Evolutionary conservation across 2,888 invertebrate species (phyloP).

Genomic region (Plagiodera versicolora): DNA sequence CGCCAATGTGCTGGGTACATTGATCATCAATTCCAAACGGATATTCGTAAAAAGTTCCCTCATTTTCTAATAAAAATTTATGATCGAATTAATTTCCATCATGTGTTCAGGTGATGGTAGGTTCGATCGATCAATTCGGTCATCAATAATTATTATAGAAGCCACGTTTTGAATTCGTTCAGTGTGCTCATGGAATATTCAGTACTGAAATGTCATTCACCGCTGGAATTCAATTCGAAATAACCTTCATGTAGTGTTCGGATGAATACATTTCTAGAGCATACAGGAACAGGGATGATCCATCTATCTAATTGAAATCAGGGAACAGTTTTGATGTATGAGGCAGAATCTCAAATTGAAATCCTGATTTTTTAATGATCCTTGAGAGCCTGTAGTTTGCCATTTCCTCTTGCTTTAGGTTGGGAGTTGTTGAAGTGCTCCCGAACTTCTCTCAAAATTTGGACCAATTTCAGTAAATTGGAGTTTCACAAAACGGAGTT

Average conservation of each 20-base stretch:
- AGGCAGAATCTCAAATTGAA: too few species aligned
- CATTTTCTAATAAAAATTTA: slow-evolving; percentile 23
- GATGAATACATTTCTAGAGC: neutral
- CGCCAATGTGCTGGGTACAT: neutral
- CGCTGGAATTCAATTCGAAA: neutral
- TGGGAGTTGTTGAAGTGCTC: too few species aligned
- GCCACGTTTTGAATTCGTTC: slow-evolving; percentile 2
- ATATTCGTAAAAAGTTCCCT: slow-evolving; percentile 24
- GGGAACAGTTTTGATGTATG: too few species aligned
- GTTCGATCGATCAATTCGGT: slow-evolving; percentile 4
- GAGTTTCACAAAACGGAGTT: too few species aligned
- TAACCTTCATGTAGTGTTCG: neutral
- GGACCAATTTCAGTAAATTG: too few species aligned
- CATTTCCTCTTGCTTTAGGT: too few species aligned
- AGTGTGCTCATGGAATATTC: slow-evolving; percentile 12
- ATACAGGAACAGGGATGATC: too few species aligned
- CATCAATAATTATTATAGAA: slow-evolving; percentile 17
- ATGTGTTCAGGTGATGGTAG: slow-evolving; percentile 16
- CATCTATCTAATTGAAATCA: too few species aligned
- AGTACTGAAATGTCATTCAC: neutral
- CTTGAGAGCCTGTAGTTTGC: too few species aligned
- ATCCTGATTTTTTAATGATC: too few species aligned
- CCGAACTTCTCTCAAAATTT: too few species aligned
- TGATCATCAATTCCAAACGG: slow-evolving; percentile 16
- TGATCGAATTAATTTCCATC: slow-evolving; percentile 23